phyloP scores from a whole-genome alignment of 23 tunicate species.

The Ascidia mentula region DNA sequence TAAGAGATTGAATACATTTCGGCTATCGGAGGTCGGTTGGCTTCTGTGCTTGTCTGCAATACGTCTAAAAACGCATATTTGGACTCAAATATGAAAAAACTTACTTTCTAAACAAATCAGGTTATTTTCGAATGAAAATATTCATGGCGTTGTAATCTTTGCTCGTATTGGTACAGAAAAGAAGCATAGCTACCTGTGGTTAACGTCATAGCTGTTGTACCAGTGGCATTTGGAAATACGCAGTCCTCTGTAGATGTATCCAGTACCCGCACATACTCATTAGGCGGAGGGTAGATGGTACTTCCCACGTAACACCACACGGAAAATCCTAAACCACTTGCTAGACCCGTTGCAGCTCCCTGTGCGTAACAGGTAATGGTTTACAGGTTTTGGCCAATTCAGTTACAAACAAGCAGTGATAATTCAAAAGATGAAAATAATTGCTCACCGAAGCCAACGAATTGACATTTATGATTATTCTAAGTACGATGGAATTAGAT shows the following conservation, averaged over 20 bases:
- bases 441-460: too few species aligned
- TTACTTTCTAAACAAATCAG: too few species aligned
- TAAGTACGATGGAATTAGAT: too few species aligned
- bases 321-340: constrained; percentile 37
- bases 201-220: not conserved
- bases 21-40: constrained; percentile 38
- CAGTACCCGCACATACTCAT: constrained; percentile 21
- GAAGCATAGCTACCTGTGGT: not conserved
- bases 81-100: too few species aligned
- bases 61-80: not conserved
- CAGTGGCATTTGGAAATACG: constrained; percentile 2
- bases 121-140: too few species aligned
- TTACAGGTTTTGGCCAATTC: not conserved
- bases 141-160: not conserved
- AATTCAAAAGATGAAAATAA: too few species aligned
- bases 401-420: too few species aligned
- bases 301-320: constrained; percentile 66
- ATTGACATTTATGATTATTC: too few species aligned
- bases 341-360: constrained; percentile 60
- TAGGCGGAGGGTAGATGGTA: constrained; percentile 48
- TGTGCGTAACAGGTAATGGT: not conserved
- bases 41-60: not conserved
- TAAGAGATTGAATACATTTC: constrained; percentile 68
- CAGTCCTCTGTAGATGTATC: constrained; percentile 20
- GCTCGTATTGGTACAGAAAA: not conserved